These are phyloP conservation scores for Noturus placidus DNA, from an alignment of 2,113 vertebrate species.

Conservation along the genomic window DNA sequence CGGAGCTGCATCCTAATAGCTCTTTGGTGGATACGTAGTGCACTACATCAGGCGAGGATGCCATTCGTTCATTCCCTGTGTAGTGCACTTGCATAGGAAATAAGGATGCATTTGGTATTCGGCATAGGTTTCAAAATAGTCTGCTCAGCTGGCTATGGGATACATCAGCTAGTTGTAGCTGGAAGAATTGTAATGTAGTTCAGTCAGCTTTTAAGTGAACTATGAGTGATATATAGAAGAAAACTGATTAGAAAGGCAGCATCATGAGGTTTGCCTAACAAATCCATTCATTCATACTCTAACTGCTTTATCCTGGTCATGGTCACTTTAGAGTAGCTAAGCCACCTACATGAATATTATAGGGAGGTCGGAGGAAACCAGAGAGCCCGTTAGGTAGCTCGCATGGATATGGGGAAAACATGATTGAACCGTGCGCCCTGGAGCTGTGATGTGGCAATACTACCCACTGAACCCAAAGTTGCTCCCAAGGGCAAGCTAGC, in stretches of 20 bases:
- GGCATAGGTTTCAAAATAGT: neutral
- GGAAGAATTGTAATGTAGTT: neutral
- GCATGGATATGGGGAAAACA: neutral
- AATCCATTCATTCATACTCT: neutral
- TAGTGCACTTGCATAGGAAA: neutral
- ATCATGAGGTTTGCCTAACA: neutral
- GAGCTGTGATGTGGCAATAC: neutral
- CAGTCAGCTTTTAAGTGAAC: neutral
- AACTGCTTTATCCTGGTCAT: neutral
- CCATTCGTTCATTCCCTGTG: neutral
- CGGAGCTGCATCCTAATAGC: neutral
- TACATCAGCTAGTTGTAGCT: neutral
- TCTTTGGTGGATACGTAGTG: neutral
- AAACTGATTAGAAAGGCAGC: neutral
- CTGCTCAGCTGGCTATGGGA: neutral
- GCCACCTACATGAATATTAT: neutral
- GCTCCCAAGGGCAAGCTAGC: too few species aligned
- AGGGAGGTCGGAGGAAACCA: neutral
- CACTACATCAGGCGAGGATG: neutral
- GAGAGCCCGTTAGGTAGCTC: neutral
- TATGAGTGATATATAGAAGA: neutral
- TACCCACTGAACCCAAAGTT: neutral
- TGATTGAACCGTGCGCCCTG: neutral
- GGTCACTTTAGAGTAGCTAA: neutral
- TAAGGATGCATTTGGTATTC: neutral